Evolutionary conservation across 2,113 vertebrate species (phyloP).

Genomic region (Lepisosteus oculatus): DNA sequence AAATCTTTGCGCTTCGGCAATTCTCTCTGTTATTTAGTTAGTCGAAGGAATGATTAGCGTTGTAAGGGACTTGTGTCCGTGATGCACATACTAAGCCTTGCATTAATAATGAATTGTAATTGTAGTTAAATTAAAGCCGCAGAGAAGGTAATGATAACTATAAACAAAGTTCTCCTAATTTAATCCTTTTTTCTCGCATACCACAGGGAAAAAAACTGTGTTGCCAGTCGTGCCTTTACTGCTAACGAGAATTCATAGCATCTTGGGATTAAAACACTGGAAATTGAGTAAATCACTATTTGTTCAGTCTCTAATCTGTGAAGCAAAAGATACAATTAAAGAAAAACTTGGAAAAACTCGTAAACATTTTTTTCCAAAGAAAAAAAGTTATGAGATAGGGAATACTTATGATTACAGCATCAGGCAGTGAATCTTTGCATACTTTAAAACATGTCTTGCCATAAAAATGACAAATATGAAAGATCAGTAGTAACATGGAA

Average conservation of each 20-base stretch:
- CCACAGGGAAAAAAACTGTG: background rate
- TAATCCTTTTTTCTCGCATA: background rate
- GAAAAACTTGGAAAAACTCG: no score
- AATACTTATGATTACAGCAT: no score
- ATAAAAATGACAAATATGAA: background rate
- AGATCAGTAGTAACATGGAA: background rate
- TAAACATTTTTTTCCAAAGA: no score
- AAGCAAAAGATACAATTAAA: no score
- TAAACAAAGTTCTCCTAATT: conserved; percentile 4
- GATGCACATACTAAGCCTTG: conserved; percentile 10
- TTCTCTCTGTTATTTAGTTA: background rate
- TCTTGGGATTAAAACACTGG: background rate
- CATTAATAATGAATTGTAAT: conserved; percentile 14
- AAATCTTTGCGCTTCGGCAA: background rate
- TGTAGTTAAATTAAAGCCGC: conserved; percentile 9
- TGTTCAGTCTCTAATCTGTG: no score
- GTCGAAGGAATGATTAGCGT: conserved; percentile 2
- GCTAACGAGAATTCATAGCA: background rate
- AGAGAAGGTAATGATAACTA: conserved; percentile 7
- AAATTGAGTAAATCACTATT: no score
- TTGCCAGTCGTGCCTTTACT: background rate
- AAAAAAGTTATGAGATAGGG: no score
- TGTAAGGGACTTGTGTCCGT: background rate
- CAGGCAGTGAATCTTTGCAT: no score
- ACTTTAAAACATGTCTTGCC: background rate